Percentiles rank a stretch among this genome's conserved stretches.
Evolutionary conservation across 2,113 vertebrate species (phyloP).

Genomic region (Tapirus terrestris): DNA sequence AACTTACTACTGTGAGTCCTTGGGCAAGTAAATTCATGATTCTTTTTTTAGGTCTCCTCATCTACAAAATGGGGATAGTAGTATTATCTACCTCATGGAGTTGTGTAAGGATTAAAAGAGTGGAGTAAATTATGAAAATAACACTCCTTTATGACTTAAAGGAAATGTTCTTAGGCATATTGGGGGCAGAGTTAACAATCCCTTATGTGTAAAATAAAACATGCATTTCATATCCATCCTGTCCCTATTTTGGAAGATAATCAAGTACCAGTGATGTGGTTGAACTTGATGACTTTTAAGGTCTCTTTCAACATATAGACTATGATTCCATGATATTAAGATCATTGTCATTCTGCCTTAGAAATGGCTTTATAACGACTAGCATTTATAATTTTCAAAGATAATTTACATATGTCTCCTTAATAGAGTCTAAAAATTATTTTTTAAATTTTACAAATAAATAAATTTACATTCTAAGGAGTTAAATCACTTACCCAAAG

Average conservation of each 20-base stretch:
- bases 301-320: background rate
- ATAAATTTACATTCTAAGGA: background rate
- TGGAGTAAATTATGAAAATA: background rate
- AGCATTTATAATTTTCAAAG: background rate
- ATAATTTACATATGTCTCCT: background rate
- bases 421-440: background rate
- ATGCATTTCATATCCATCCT: background rate
- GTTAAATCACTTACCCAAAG: background rate
- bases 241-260: background rate
- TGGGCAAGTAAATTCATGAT: background rate
- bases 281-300: background rate
- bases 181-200: background rate
- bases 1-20: background rate
- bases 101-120: background rate
- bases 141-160: background rate
- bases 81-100: no score
- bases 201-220: background rate
- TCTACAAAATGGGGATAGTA: background rate
- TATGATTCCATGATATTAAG: background rate
- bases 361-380: background rate
- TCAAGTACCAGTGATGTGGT: background rate
- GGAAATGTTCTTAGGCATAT: background rate
- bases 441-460: background rate
- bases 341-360: background rate
- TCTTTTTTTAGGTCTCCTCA: background rate